Evolutionary conservation across 2,797 vertebrate species (phyloP).

Genomic region (Darevskia mixta): DNA sequence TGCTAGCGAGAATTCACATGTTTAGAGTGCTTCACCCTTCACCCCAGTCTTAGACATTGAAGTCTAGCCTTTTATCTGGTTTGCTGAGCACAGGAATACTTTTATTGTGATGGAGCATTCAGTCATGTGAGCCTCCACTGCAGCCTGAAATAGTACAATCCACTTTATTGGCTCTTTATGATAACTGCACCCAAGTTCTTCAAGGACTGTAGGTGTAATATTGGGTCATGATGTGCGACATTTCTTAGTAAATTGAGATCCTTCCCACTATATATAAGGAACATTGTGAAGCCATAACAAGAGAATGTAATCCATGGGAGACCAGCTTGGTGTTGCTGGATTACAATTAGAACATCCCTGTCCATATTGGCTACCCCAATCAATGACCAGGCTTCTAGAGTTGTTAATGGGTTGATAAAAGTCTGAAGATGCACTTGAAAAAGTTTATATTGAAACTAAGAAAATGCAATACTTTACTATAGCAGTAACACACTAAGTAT

Average conservation of each 20-base stretch:
- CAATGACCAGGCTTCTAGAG: neutral
- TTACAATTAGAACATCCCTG: too few relatives aligned
- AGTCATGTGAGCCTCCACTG: neutral
- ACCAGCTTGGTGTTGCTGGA: too few relatives aligned
- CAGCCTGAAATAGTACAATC: neutral
- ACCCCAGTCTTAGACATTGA: neutral
- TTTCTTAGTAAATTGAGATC: neutral
- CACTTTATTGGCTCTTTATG: neutral
- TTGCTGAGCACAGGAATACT: neutral
- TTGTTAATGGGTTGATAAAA: neutral
- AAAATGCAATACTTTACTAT: too few relatives aligned
- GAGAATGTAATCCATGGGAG: neutral
- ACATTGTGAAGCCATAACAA: neutral
- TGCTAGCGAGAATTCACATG: neutral
- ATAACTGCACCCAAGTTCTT: neutral
- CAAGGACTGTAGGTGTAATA: neutral
- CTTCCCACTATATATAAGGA: neutral
- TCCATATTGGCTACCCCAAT: neutral
- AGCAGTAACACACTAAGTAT: too few relatives aligned
- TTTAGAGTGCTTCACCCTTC: neutral
- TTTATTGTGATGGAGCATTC: neutral
- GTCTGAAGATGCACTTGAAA: neutral
- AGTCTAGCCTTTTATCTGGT: neutral
- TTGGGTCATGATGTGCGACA: neutral
- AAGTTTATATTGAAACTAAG: neutral